Evolutionary conservation across 1,140 invertebrate species (phyloP), one percentile per base, ranked within the genome.

Genomic region (Sesamia nonagrioides): DNA sequence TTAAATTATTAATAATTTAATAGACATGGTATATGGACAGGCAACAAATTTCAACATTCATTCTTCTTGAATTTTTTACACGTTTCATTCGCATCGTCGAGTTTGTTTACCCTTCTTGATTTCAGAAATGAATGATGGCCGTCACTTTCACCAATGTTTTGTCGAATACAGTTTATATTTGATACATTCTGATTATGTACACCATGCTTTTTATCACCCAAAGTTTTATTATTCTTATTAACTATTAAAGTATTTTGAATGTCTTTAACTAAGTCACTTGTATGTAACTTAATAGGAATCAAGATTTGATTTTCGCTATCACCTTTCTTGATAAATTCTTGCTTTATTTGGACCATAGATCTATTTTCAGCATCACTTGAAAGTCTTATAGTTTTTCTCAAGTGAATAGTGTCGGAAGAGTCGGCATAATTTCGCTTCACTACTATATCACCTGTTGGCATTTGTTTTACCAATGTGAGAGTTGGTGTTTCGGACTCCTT

Each of bases 101-200:
- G 82, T 88, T 93, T 92, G 78, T 87, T 94, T 58, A 91, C 85
- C 83, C 89, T 89, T 82, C 91, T 90, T 66, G 89, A 77, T 84
- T 95, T 95, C 8, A 94, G 87, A 87, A 93, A 93, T 80, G 90
- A 88, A 69, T 69, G 52, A 86, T 50, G 45, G 45, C 84, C 86
- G 83, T 94, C 92, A 89, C 88, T 91, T 63, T 92, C 91, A 89
- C 87, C 89, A 72, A 89, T 86, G 86, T 81, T 93, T 80, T 93
- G 91, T 83, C 93, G 84, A 82, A 93, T 85, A 89, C 89, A 94
- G 83, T 95, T 94, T 80, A 91, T 86, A 89, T 84, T 92, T 81
- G 93, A 90, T 88, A 93, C 88, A 90, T 88, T 95, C 83, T 93
- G 92, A 91, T 92, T 93, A 91, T 95, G 90, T 90, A 95, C 90